Evolutionary conservation across 2,888 invertebrate species (phyloP), one percentile per base, ranked within the genome.

Genomic region (Caenorhabditis sp.): DNA sequence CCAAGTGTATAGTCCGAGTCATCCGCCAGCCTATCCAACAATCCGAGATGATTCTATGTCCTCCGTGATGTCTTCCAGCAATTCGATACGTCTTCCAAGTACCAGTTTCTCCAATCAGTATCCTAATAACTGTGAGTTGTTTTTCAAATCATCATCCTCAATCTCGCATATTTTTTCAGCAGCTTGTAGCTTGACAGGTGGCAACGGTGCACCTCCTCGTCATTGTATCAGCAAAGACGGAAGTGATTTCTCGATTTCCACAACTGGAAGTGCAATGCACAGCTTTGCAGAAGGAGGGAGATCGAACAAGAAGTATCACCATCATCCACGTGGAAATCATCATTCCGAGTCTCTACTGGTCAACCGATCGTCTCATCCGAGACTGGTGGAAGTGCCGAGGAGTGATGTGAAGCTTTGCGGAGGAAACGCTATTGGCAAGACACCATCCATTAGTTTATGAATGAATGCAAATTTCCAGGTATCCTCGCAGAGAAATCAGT

Each of bases 51-150:
- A 80, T 31, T 80, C 84, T 19, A 56, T 87, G 47, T 82, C 83
- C 8, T 88, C 87, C 12, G 72, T 89, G n/a, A 79, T 88, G 61
- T 86, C 86, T 4, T 88, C 88, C 12, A 83, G 82, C 35, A 87
- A 87, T 51, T 87, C 87, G 16, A 77, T 87, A 14, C 86, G 86
- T 28, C 69, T 82, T 8, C 86, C 85, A 2, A 80, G 79, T 44
- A 82, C 85, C 35, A 82, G 83, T 38, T 82, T 84, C 12, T 80
- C 81, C 14, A 84, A 86, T 68, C 80, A 82, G 31, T 85, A 82
- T 49, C 80, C 80, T 0, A 87, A 86, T 64, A 87, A 85, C 64
- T 88, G 87, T 87, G 47, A 81, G 84, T 76, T 70, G 22, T 14
- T n/a, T 51, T 38, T 24, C 1, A 16, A 58, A 56, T 31, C 14